These are phyloP conservation scores for Pocota personata DNA, from an alignment of 2,888 invertebrate species.

Conservation along the genomic window DNA sequence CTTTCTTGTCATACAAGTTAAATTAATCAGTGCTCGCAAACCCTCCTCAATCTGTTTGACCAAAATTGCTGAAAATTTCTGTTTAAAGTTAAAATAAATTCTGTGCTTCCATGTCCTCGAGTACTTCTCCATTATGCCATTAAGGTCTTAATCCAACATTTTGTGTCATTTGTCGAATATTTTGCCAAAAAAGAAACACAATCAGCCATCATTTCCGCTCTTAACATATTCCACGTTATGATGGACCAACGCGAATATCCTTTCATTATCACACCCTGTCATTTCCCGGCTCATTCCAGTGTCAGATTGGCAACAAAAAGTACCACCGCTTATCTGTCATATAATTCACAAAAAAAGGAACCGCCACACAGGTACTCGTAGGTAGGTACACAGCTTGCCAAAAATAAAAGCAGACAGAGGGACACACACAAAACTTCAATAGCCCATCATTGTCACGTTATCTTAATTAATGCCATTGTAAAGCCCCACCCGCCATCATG, in stretches of 20 bases:
- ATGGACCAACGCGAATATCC: conserved; percentile 31
- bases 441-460: conserved; percentile 73
- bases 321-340: conserved; percentile 51
- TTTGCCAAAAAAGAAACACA: background rate
- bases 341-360: conserved; percentile 40
- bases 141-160: background rate
- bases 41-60: too few relatives aligned
- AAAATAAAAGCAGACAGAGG: background rate
- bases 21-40: too few relatives aligned
- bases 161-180: background rate
- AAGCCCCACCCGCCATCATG: background rate
- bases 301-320: background rate
- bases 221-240: conserved; percentile 29
- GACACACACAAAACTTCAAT: conserved; percentile 44
- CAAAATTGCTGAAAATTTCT: background rate
- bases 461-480: conserved; percentile 73
- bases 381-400: conserved; percentile 23
- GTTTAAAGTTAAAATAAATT: background rate
- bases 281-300: conserved; percentile 41
- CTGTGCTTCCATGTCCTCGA: background rate
- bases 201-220: conserved; percentile 18
- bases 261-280: conserved; percentile 50
- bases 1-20: too few relatives aligned
- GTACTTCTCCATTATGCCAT: background rate
- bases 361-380: conserved; percentile 21